Evolutionary conservation across 2,113 vertebrate species (phyloP).

Genomic region (Sclerurus mexicanus): DNA sequence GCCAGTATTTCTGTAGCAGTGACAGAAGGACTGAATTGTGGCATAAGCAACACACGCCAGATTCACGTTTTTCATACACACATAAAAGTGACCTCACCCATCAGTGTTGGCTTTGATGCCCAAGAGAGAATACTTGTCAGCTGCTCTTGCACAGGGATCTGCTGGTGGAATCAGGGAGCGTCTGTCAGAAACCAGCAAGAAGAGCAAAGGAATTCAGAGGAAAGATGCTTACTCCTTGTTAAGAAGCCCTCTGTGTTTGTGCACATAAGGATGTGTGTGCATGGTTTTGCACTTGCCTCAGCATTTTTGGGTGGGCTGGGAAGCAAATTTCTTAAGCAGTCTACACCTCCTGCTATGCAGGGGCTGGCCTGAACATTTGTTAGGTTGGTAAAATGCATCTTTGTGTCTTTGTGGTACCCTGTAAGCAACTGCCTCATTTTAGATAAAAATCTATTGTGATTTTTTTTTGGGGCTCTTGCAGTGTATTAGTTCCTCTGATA

Average conservation of each 20-base stretch:
- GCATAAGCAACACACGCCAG: not conserved
- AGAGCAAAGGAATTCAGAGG: not conserved
- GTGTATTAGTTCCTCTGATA: constrained; percentile 29
- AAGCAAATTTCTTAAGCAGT: not conserved
- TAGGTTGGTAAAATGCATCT: not conserved
- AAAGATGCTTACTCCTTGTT: not conserved
- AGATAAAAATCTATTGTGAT: constrained; percentile 33
- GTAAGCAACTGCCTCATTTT: constrained; percentile 25
- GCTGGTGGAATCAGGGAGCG: accelerated
- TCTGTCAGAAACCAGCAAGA: not conserved
- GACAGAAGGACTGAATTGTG: not conserved
- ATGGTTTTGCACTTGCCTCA: not conserved
- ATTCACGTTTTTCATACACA: not conserved
- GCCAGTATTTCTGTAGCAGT: not conserved
- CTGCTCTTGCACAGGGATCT: not conserved
- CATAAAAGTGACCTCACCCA: not conserved
- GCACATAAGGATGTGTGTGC: not conserved
- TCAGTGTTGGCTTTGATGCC: not conserved
- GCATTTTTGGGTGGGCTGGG: not conserved
- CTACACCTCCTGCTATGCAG: constrained; percentile 14
- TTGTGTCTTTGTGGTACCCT: not conserved
- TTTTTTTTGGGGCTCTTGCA: not conserved
- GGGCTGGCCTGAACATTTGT: constrained; percentile 38
- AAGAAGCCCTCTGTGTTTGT: not conserved
- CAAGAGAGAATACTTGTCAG: not conserved